Conservation (phyloP, 2,797 vertebrate species). For the Pogonophryne albipinna region DNA sequence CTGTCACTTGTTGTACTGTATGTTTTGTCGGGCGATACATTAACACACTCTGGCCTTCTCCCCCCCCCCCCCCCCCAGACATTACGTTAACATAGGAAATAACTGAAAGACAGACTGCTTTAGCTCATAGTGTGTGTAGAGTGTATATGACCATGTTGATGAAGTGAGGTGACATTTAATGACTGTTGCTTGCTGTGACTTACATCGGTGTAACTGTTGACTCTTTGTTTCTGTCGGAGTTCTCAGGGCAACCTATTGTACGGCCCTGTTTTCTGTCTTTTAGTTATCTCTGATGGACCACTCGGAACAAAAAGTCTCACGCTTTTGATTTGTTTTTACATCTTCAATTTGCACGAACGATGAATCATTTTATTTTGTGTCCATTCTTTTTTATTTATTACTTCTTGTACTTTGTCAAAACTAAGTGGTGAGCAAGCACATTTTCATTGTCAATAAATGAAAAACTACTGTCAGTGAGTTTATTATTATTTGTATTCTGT, state of each 20-base stretch:
- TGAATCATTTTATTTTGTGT: constrained; percentile 89
- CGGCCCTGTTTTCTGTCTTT: constrained; percentile 90
- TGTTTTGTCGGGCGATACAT: constrained; percentile 57
- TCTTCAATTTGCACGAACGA: constrained; percentile 93
- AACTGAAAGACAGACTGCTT: constrained; percentile 90
- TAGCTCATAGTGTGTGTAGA: constrained; percentile 88
- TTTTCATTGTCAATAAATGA: constrained; percentile 97
- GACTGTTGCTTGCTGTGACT: constrained; percentile 93
- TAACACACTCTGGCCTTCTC: constrained; percentile 86
- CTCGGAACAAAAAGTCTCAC: constrained; percentile 67
- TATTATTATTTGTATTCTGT: too few species aligned
- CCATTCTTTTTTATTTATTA: constrained; percentile 82
- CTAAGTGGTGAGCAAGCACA: constrained; percentile 92
- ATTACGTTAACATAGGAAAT: constrained; percentile 82
- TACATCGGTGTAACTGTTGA: constrained; percentile 92
- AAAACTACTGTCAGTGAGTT: constrained; percentile 63
- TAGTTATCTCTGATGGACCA: constrained; percentile 89
- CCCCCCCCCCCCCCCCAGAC: constrained; percentile 69
- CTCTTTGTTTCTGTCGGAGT: constrained; percentile 91
- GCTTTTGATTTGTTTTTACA: constrained; percentile 70
- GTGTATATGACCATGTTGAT: constrained; percentile 85
- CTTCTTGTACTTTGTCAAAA: constrained; percentile 90
- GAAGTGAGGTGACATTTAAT: constrained; percentile 78
- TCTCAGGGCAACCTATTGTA: constrained; percentile 85
- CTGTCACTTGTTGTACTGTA: constrained; percentile 68